Percentiles rank a stretch among this genome's conserved stretches.
Conservation (phyloP, 1,140 invertebrate genomes). For the Melanaphis sacchari region DNA sequence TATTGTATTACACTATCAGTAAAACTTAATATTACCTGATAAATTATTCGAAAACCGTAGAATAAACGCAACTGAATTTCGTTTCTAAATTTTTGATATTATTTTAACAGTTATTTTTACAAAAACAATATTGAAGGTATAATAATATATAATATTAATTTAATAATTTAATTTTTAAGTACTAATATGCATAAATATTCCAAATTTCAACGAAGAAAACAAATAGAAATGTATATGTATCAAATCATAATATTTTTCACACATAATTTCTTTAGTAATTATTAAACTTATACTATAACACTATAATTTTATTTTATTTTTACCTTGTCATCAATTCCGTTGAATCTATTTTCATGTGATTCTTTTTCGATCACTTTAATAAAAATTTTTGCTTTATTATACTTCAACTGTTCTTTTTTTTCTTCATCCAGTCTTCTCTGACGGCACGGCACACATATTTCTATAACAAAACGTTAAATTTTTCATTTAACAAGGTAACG, state of each 20-base stretch:
- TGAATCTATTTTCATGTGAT: background rate
- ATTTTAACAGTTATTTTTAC: background rate
- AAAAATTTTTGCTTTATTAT: conserved; percentile 51
- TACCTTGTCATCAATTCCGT: conserved; percentile 47
- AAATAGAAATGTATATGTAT: background rate
- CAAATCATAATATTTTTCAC: background rate
- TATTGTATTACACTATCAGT: background rate
- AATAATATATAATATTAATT: no score
- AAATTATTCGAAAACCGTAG: background rate
- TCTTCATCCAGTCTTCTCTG: conserved; percentile 40
- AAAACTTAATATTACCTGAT: background rate
- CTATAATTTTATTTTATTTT: background rate
- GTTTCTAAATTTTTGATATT: background rate
- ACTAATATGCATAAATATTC: background rate
- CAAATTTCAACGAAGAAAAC: background rate
- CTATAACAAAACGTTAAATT: conserved; percentile 46
- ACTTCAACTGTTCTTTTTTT: conserved; percentile 45
- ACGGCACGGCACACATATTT: conserved; percentile 48
- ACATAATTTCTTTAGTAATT: background rate
- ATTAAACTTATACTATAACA: background rate
- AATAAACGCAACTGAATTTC: background rate
- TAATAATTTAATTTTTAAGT: no score
- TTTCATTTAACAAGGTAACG: conserved; percentile 51
- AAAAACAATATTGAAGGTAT: background rate
- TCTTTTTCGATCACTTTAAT: conserved; percentile 55